Evolutionary conservation across 2,797 vertebrate species (phyloP).

Genomic region (Bovichtus variegatus): DNA sequence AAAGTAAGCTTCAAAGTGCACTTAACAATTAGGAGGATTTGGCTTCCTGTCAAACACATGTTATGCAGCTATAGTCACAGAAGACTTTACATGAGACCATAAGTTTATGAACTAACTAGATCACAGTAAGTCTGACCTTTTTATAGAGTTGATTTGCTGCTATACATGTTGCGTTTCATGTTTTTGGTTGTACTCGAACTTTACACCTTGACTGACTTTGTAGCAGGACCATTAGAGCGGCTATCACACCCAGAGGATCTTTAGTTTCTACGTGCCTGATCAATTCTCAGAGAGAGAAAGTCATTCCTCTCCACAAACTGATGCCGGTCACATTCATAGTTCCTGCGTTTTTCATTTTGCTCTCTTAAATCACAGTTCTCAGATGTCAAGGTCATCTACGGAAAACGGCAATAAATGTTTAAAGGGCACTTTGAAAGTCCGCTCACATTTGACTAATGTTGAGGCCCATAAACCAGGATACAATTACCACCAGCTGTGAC

Average conservation of each 20-base stretch:
- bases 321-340: slow-evolving; percentile 9
- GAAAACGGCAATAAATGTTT: slow-evolving; percentile 16
- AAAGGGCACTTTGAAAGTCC: slow-evolving; percentile 7
- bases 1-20: not conserved
- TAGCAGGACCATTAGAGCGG: not conserved
- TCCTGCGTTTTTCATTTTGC: not conserved
- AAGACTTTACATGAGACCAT: not conserved
- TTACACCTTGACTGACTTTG: slow-evolving; percentile 2
- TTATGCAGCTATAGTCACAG: not conserved
- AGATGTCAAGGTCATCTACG: slow-evolving; percentile 17
- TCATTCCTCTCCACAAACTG: not conserved
- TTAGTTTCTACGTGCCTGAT: not conserved
- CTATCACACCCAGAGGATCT: not conserved
- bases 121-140: not conserved
- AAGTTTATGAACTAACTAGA: not conserved
- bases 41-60: not conserved
- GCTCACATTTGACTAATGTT: slow-evolving; percentile 27
- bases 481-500: slow-evolving; percentile 22
- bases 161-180: not conserved
- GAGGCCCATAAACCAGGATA: slow-evolving; percentile 24
- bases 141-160: not conserved
- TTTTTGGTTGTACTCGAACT: not conserved
- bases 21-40: not conserved
- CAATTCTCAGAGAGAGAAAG: not conserved
- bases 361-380: slow-evolving; percentile 11